Evolutionary conservation across 2,797 vertebrate species (phyloP).

Genomic region (Varecia variegata): DNA sequence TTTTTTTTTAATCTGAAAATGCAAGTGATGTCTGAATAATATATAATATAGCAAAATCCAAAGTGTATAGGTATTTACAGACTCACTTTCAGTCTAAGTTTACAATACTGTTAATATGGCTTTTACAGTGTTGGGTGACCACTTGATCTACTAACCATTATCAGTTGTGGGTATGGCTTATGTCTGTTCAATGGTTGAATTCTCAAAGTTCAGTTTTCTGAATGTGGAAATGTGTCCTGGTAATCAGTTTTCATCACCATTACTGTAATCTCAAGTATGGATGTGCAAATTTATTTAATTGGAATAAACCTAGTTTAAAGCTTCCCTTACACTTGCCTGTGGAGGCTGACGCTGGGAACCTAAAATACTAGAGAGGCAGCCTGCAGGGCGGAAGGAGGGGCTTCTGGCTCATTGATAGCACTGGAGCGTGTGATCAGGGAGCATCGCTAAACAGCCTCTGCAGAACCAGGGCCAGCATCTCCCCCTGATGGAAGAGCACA

Average conservation of each 20-base stretch:
- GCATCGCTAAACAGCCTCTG: background rate
- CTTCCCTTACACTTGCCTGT: background rate
- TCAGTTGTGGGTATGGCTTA: background rate
- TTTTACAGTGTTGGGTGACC: background rate
- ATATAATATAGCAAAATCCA: background rate
- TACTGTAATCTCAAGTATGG: background rate
- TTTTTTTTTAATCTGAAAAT: background rate
- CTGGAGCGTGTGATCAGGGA: background rate
- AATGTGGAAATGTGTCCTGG: background rate
- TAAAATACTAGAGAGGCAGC: background rate
- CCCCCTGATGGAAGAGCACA: background rate
- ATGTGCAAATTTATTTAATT: background rate
- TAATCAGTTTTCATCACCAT: background rate
- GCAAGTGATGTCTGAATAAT: background rate
- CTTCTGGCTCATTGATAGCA: background rate
- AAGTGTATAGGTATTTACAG: background rate
- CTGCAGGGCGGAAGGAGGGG: background rate
- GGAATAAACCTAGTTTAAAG: background rate
- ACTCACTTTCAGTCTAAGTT: background rate
- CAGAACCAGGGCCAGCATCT: background rate
- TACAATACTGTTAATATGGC: background rate
- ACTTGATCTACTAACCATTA: background rate
- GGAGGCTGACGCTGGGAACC: background rate
- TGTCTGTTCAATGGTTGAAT: background rate
- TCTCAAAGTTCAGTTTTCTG: conserved; percentile 11